Conservation (phyloP, 2,113 vertebrate genomes). For the Serinus canaria region DNA sequence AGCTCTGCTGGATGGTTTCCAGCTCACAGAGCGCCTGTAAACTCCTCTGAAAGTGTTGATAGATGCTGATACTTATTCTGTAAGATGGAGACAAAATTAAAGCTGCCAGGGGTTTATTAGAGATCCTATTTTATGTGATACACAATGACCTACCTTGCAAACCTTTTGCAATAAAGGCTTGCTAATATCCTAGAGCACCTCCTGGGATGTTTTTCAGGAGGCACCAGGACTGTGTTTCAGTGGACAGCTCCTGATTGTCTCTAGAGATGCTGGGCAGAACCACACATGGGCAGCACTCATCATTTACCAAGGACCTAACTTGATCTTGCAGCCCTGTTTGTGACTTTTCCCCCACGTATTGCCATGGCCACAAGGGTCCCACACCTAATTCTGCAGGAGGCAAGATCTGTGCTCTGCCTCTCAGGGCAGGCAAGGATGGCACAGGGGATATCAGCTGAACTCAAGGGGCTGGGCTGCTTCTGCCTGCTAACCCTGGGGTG, state of each 20-base stretch:
- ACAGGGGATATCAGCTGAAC: neutral
- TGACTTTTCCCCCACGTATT: fast-evolving
- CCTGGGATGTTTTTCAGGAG: neutral
- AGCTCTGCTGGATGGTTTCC: neutral
- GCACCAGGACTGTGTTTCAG: neutral
- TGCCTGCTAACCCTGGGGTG: no score
- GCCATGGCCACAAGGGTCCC: neutral
- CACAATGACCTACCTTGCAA: neutral
- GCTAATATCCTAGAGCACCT: neutral
- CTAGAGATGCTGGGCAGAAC: neutral
- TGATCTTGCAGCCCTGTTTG: neutral
- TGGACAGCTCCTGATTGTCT: neutral
- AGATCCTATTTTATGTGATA: neutral
- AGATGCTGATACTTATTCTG: neutral
- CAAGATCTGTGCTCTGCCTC: neutral
- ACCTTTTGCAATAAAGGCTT: neutral
- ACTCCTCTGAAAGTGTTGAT: neutral
- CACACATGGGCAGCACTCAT: neutral
- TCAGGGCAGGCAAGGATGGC: neutral
- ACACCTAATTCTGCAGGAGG: neutral
- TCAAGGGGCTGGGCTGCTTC: neutral
- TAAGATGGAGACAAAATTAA: constrained; percentile 1
- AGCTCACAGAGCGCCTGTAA: neutral
- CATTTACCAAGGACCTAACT: neutral
- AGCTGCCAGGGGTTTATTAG: constrained; percentile 3